phyloP scores from a whole-genome alignment of 2,113 vertebrate genomes.

The Nycticryphes semicollaris region DNA sequence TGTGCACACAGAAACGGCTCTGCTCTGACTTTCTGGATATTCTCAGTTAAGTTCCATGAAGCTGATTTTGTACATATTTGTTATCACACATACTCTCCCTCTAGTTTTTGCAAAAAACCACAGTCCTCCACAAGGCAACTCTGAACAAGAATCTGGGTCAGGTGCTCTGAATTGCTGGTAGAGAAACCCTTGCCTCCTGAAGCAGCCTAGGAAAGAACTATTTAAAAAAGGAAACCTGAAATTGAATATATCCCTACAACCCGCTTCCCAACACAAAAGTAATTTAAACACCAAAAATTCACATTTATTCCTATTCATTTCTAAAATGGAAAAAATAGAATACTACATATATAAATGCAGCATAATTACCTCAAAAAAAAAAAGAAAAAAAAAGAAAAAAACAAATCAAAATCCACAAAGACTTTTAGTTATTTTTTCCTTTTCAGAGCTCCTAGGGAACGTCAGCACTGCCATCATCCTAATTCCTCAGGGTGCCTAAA shows the following conservation, averaged over 20 bases:
- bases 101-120: background rate
- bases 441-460: background rate
- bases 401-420: background rate
- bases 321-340: background rate
- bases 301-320: background rate
- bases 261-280: background rate
- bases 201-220: background rate
- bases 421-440: background rate
- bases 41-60: background rate
- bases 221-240: background rate
- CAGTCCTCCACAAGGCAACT: background rate
- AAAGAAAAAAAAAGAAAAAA: no score
- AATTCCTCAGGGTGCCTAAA: background rate
- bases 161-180: background rate
- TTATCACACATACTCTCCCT: background rate
- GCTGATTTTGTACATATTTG: background rate
- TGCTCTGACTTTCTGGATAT: background rate
- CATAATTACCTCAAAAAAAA: background rate
- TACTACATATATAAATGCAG: no score
- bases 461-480: background rate
- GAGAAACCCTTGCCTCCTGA: background rate
- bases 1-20: background rate
- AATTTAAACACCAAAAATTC: background rate
- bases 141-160: background rate
- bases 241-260: background rate